Base-by-base conservation (phyloP, 2,113 vertebrate species). In the Platysternon megacephalum region DNA sequence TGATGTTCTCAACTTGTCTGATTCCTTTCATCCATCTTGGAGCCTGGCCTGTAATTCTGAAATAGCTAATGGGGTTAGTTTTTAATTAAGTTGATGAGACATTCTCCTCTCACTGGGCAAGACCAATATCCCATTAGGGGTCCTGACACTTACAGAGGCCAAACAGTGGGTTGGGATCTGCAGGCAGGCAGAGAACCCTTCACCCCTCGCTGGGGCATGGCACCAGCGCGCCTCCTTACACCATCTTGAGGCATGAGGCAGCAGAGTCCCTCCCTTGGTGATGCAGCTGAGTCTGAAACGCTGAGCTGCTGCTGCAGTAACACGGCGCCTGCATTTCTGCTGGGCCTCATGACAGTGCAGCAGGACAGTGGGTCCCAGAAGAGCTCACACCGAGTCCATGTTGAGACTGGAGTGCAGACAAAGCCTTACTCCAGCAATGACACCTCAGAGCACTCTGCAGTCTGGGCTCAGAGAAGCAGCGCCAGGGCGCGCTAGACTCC, bases 1-100 rank as follows among this genome's bases (percentile, higher is more conserved):
- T 93, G 96, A 93, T 91, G 96, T 85, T 93, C 90, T 96, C 51
- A 91, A 85, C 95, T 94, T 56, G 87, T 89, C 89, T 95, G 95
- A 94, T 96, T 96, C 95, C 93, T 96, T 94, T 94, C 91, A 97
- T 97, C 91, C 91, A 79, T 97, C 97, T 97, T 94, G 53, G 68
- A 93, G 87, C 90, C 82, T 95, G 65, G 85, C 84, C 93, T 89
- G 85, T 86, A 95, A 97, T 90, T 91, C 93, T 95, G 93, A 85
- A 88, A 81, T 94, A 94, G 95, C 88, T 46, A 83, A 97, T 94
- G 89, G 80, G 94, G 76, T 84, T 95, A 14, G 0, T 78, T 91
- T 97, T 96, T 68, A 95, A 95, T 93, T 85, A 96, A 93, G 92
- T 91, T 91, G 91, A 92, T 91, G 93, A 92, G 87, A 79, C 65